These are phyloP conservation scores for Icerya purchasi DNA, from an alignment of 2,888 invertebrate genomes.

Conservation along the genomic window DNA sequence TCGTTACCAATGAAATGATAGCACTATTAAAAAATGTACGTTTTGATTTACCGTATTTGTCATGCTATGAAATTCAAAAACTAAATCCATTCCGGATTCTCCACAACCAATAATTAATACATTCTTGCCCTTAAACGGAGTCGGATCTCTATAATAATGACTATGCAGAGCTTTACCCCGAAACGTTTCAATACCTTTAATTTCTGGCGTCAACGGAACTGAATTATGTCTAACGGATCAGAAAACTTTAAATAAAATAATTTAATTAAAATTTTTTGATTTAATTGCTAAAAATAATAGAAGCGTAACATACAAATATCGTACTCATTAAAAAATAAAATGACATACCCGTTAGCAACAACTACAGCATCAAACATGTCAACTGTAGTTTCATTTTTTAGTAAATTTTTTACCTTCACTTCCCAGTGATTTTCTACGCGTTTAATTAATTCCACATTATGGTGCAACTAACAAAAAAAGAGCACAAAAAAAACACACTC, in stretches of 20 bases:
- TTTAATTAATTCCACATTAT: not conserved
- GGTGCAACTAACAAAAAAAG: too few relatives aligned
- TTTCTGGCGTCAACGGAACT: not conserved
- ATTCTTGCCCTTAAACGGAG: slow-evolving; percentile 32
- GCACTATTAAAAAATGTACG: slow-evolving; percentile 29
- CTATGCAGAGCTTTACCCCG: slow-evolving; percentile 33
- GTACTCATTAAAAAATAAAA: too few relatives aligned
- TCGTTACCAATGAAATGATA: too few relatives aligned
- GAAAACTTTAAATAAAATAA: too few relatives aligned
- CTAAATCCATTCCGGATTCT: slow-evolving; percentile 49
- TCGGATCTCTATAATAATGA: slow-evolving; percentile 45
- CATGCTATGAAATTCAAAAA: slow-evolving; percentile 41
- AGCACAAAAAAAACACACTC: too few relatives aligned
- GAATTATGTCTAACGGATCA: not conserved
- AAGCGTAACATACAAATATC: too few relatives aligned
- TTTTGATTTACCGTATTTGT: slow-evolving; percentile 36
- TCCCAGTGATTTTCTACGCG: not conserved
- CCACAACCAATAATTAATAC: slow-evolving; percentile 48
- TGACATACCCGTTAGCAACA: not conserved
- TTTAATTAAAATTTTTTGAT: too few relatives aligned
- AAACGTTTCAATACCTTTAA: not conserved
- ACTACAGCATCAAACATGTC: not conserved
- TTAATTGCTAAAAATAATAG: too few relatives aligned
- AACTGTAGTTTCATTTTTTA: not conserved
- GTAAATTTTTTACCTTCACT: not conserved